Conservation (phyloP, 2,797 vertebrate species). For the Odontamblyopus rebecca region DNA sequence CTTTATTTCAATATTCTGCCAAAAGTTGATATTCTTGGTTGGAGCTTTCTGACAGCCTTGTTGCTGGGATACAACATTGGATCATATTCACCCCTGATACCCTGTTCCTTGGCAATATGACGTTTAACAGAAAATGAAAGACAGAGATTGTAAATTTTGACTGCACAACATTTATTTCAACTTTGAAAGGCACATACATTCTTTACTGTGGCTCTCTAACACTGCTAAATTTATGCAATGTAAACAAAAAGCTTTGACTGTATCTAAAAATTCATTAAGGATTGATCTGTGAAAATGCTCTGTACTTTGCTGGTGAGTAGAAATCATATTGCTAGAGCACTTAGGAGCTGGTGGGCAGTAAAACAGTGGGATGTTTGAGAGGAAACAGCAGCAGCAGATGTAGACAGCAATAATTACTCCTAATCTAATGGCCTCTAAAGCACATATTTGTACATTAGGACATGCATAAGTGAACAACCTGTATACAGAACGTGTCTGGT, state of each 20-base stretch:
- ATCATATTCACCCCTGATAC: conserved; percentile 39
- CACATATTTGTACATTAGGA: conserved; percentile 38
- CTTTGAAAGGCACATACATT: not conserved
- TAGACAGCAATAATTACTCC: conserved; percentile 50
- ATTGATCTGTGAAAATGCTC: conserved; percentile 20
- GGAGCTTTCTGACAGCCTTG: conserved; percentile 35
- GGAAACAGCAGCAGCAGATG: conserved; percentile 53
- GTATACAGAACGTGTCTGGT: conserved; percentile 27
- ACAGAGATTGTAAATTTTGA: not conserved
- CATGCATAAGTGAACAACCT: conserved; percentile 28
- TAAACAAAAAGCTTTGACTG: not conserved
- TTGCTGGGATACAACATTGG: conserved; percentile 51
- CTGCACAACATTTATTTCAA: not conserved
- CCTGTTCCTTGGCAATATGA: conserved; percentile 13
- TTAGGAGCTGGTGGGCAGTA: conserved; percentile 15
- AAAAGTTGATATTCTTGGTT: conserved; percentile 24
- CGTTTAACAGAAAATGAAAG: not conserved
- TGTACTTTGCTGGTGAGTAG: not conserved
- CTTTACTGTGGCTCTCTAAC: not conserved
- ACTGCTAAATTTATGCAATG: not conserved
- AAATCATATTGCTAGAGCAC: not conserved
- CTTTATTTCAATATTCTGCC: conserved; percentile 4
- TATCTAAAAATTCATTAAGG: conserved; percentile 22
- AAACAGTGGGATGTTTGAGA: conserved; percentile 47
- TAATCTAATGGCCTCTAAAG: conserved; percentile 41